These are phyloP conservation scores for Drosophila acutilabella DNA, from an alignment of 2,888 invertebrate genomes.

Conservation along the genomic window DNA sequence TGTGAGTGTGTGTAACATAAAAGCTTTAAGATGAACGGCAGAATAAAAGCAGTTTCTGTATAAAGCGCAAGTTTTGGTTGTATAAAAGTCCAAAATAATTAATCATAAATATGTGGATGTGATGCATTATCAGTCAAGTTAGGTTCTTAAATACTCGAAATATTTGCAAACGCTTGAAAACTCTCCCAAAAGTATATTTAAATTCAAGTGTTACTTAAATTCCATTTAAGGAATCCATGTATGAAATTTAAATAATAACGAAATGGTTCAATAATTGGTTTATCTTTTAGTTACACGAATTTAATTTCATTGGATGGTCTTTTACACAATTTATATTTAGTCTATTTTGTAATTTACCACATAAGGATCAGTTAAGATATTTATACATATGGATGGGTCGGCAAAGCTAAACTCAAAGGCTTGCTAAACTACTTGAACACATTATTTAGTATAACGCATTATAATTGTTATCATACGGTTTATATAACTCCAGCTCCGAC, in stretches of 20 bases:
- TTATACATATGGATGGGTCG: slow-evolving; percentile 62
- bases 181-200: slow-evolving; percentile 12
- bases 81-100: slow-evolving; percentile 12
- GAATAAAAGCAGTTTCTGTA: slow-evolving; percentile 24
- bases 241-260: neutral
- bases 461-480: slow-evolving; percentile 45
- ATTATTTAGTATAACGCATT: slow-evolving; percentile 56
- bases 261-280: slow-evolving; percentile 2
- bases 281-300: slow-evolving; percentile 6
- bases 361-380: slow-evolving; percentile 17
- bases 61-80: slow-evolving; percentile 28
- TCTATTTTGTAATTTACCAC: slow-evolving; percentile 4
- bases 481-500: slow-evolving; percentile 65
- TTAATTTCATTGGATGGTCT: slow-evolving; percentile 13
- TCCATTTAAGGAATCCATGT: neutral
- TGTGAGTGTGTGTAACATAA: slow-evolving; percentile 47
- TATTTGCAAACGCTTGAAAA: slow-evolving; percentile 7
- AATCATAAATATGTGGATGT: slow-evolving; percentile 28
- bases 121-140: slow-evolving; percentile 25
- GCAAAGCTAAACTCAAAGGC: slow-evolving; percentile 70
- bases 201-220: neutral
- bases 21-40: slow-evolving; percentile 47
- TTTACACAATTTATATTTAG: neutral
- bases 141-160: slow-evolving; percentile 6
- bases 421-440: slow-evolving; percentile 71